A percentile compares a stretch with the other conserved stretches of the same genome.
Evolutionary conservation across 2,888 invertebrate genomes (phyloP).

Genomic region (Rosalia funebris): DNA sequence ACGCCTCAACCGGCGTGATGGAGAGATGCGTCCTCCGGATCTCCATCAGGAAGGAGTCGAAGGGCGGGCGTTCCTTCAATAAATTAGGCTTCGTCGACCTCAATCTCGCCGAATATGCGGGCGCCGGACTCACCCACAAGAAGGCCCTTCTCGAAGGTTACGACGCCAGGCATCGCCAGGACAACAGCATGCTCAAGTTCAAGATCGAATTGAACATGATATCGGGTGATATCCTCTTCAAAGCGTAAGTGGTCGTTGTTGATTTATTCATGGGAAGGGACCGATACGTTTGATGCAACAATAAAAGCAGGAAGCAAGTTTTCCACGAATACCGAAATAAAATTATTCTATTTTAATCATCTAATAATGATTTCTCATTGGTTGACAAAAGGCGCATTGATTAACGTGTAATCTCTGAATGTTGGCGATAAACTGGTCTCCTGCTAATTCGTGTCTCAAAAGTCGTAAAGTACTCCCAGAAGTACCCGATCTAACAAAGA

Average conservation of each 20-base stretch:
- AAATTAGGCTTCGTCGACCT: constrained; percentile 98
- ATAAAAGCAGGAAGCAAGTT: no score
- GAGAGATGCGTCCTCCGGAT: constrained; percentile 93
- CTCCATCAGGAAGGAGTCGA: constrained; percentile 92
- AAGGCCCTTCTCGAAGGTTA: constrained; percentile 96
- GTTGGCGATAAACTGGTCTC: no score
- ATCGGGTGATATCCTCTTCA: constrained; percentile 95
- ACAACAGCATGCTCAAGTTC: constrained; percentile 94
- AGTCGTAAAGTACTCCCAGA: no score
- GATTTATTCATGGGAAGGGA: no score
- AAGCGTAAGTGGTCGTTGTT: constrained; percentile 94
- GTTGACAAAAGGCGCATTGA: no score
- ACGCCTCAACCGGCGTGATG: constrained; percentile 92
- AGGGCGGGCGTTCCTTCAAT: constrained; percentile 87
- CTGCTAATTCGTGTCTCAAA: no score
- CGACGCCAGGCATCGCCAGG: constrained; percentile 90
- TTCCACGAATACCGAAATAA: no score
- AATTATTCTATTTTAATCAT: no score
- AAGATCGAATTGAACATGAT: constrained; percentile 93
- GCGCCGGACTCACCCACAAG: constrained; percentile 85
- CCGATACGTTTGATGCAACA: no score
- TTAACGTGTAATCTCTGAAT: no score
- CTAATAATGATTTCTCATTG: no score
- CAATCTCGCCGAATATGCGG: constrained; percentile 96
- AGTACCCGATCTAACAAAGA: no score